Conservation (phyloP, 1,140 invertebrate genomes). For the Drosophila orosa region DNA sequence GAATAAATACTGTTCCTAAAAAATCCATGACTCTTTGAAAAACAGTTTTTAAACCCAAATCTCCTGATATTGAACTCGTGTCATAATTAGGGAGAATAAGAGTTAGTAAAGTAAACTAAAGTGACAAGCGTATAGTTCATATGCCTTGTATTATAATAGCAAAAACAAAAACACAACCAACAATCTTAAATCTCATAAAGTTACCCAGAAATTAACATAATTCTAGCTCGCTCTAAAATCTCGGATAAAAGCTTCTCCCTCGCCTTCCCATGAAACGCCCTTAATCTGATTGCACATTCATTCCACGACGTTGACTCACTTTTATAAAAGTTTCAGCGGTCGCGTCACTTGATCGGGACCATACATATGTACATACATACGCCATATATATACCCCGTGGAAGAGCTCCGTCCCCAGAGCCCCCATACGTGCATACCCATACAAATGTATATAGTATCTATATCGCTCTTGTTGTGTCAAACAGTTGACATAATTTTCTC, state of each 20-base stretch:
- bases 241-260: constrained; percentile 7
- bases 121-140: background rate
- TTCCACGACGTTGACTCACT: constrained; percentile 39
- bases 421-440: background rate
- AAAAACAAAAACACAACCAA: background rate
- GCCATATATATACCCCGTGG: background rate
- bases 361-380: background rate
- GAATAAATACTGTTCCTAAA: background rate
- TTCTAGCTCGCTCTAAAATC: constrained; percentile 3
- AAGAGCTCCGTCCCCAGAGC: constrained; percentile 1
- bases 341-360: constrained; percentile 43
- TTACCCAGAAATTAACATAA: constrained; percentile 21
- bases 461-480: constrained; percentile 45
- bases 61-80: background rate
- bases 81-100: background rate
- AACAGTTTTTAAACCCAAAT: background rate
- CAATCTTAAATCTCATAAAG: constrained; percentile 1
- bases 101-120: background rate
- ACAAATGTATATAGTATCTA: constrained; percentile 15
- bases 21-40: background rate
- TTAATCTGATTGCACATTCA: constrained; percentile 26
- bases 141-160: background rate
- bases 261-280: constrained; percentile 1
- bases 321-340: constrained; percentile 37
- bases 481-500: constrained; percentile 72